Evolutionary conservation across 2,797 vertebrate genomes (phyloP).

Genomic region (Anguilla anguilla): DNA sequence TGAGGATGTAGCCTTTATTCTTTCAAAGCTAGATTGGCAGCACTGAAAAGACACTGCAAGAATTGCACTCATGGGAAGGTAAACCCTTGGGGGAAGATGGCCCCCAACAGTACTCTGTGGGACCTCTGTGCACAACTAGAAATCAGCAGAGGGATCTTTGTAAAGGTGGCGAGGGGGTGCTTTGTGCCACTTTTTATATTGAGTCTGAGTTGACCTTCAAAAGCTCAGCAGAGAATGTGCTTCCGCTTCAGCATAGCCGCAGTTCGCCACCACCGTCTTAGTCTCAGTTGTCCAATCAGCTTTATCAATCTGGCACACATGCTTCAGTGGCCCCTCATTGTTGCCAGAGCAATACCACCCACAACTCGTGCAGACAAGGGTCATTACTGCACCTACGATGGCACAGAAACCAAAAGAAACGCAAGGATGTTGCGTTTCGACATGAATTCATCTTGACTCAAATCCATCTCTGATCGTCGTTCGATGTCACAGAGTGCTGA

Average conservation of each 20-base stretch:
- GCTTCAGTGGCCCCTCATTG: not conserved
- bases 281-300: too few relatives aligned
- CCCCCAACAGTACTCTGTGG: not conserved
- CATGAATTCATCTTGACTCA: conserved; percentile 16
- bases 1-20: not conserved
- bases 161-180: not conserved
- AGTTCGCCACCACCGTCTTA: not conserved
- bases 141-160: not conserved
- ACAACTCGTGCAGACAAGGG: not conserved
- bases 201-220: conserved; percentile 6
- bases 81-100: not conserved
- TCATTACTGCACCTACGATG: not conserved
- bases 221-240: not conserved
- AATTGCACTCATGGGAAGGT: not conserved
- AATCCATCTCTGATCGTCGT: conserved; percentile 27
- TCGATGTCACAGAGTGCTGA: conserved; percentile 55
- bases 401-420: not conserved
- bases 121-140: not conserved
- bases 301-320: not conserved
- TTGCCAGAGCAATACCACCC: not conserved
- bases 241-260: not conserved
- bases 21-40: not conserved
- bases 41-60: not conserved
- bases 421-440: not conserved
- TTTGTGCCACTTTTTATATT: not conserved